Evolutionary conservation across 2,797 vertebrate genomes (phyloP).

Genomic region (Galago senegalensis): DNA sequence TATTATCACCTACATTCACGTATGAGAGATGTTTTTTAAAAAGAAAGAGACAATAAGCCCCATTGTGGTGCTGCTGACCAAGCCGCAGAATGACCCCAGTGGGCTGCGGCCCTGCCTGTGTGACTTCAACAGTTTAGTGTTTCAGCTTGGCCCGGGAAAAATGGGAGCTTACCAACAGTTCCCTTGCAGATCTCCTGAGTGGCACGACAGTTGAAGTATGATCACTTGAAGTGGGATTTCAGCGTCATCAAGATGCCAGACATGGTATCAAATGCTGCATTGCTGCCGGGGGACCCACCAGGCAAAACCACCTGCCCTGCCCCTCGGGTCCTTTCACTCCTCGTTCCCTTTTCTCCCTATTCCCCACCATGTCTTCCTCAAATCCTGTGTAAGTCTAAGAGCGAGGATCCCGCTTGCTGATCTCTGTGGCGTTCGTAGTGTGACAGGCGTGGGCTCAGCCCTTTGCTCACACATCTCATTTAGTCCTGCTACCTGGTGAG

Average conservation of each 20-base stretch:
- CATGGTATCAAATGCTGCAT: background rate
- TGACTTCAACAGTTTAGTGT: background rate
- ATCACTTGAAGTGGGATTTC: background rate
- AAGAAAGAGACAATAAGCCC: background rate
- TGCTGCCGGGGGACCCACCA: background rate
- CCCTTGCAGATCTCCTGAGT: background rate
- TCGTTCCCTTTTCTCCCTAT: background rate
- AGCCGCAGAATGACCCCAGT: background rate
- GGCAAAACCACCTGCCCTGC: background rate
- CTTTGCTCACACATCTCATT: background rate
- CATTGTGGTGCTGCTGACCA: background rate
- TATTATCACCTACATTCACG: constrained; percentile 10
- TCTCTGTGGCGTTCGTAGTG: too few species aligned
- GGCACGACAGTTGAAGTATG: background rate
- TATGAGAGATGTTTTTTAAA: background rate
- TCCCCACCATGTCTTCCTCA: background rate
- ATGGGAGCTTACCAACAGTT: background rate
- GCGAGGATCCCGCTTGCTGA: rapidly evolving
- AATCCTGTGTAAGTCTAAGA: background rate
- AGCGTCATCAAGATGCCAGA: background rate
- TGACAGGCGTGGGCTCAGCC: background rate
- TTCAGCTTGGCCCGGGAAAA: background rate
- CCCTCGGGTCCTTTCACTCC: too few species aligned
- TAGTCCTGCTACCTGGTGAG: background rate
- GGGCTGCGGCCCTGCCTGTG: background rate